A percentile compares a stretch with the other conserved stretches of the same genome.
Evolutionary conservation across 2,888 invertebrate species (phyloP).

Genomic region (Nyleta sp.): DNA sequence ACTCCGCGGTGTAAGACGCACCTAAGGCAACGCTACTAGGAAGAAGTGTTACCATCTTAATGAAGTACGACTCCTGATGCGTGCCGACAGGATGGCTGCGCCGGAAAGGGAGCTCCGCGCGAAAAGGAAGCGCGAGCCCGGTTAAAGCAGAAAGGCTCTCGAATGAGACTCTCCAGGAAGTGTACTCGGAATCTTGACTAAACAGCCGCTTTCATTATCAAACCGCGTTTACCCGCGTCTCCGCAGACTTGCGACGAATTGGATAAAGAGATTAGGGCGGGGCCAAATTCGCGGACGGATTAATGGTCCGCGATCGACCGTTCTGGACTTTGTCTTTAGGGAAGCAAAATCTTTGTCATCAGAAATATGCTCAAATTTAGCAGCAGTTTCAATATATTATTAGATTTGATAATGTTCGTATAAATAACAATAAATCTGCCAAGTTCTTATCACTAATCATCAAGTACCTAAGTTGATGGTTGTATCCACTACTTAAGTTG

Average conservation of each 20-base stretch:
- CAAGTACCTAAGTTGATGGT: no score
- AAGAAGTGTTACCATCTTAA: slow-evolving; percentile 81
- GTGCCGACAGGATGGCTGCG: slow-evolving; percentile 69
- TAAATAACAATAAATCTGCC: no score
- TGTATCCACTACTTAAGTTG: no score
- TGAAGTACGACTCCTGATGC: slow-evolving; percentile 81
- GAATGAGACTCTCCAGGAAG: slow-evolving; percentile 64
- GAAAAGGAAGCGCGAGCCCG: slow-evolving; percentile 58
- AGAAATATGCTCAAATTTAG: no score
- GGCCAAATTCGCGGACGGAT: slow-evolving; percentile 27
- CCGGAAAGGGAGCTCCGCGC: slow-evolving; percentile 52
- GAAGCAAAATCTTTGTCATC: background rate
- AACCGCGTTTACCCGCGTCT: slow-evolving; percentile 67
- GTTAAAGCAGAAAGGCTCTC: slow-evolving; percentile 63
- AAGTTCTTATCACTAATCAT: no score
- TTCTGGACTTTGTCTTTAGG: background rate
- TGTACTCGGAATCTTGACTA: slow-evolving; percentile 72
- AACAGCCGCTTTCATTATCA: slow-evolving; percentile 76
- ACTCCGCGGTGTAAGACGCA: slow-evolving; percentile 63
- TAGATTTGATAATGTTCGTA: no score
- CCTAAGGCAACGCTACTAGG: slow-evolving; percentile 66
- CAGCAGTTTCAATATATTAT: no score
- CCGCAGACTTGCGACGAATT: slow-evolving; percentile 58
- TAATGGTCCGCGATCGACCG: slow-evolving; percentile 24
- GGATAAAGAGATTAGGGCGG: slow-evolving; percentile 59